A percentile compares a stretch with the other conserved stretches of the same genome.
phyloP scores from a whole-genome alignment of 2,797 vertebrate genomes.

The Petrocephalus schoutedeni region DNA sequence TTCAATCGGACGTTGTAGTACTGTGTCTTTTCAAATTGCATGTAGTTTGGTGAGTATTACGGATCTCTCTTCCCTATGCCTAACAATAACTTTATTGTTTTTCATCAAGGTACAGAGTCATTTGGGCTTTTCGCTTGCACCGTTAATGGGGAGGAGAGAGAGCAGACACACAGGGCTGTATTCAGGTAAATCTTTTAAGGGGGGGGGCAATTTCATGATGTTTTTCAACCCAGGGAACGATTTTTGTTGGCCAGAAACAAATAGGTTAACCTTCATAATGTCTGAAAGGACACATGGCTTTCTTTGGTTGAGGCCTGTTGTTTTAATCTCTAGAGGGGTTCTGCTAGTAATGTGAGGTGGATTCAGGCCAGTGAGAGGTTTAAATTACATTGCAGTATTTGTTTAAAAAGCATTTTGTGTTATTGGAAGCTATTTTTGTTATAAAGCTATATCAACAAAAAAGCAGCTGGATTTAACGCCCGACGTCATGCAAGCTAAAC shows the following conservation, averaged over 20 bases:
- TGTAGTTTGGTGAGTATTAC: neutral
- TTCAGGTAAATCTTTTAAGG: slow-evolving; percentile 74
- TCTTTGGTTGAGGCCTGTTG: neutral
- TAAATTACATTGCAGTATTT: neutral
- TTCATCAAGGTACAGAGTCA: slow-evolving; percentile 81
- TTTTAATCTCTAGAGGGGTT: neutral
- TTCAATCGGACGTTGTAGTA: neutral
- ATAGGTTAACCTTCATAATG: neutral
- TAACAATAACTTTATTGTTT: neutral
- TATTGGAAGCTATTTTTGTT: neutral
- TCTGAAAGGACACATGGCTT: neutral
- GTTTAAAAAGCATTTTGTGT: neutral
- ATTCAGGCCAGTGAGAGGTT: neutral
- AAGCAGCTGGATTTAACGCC: neutral
- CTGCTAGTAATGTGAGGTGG: neutral
- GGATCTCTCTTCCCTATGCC: neutral
- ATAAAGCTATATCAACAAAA: neutral
- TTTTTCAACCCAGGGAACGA: neutral
- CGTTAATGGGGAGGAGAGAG: slow-evolving; percentile 87
- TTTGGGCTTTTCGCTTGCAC: slow-evolving; percentile 94
- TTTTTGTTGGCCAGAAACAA: neutral
- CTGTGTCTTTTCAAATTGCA: neutral
- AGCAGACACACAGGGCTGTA: slow-evolving; percentile 92
- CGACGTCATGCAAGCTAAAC: neutral
- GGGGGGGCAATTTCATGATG: neutral